These are phyloP conservation scores for Abrostola tripartita DNA, from an alignment of 2,888 invertebrate species.

Conservation along the genomic window DNA sequence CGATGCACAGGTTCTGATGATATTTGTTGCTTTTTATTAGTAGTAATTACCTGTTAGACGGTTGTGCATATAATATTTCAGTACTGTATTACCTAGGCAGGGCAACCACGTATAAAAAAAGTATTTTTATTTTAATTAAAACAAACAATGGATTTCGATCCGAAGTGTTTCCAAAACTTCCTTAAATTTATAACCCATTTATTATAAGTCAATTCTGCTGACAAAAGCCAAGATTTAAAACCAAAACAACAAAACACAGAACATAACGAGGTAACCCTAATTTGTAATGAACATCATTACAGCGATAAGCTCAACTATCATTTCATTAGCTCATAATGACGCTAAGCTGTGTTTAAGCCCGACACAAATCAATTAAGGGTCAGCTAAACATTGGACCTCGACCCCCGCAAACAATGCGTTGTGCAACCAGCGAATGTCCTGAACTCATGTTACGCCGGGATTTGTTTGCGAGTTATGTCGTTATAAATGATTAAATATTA, in stretches of 20 bases:
- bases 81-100: too few species aligned
- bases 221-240: neutral
- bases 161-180: too few species aligned
- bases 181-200: too few species aligned
- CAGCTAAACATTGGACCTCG: conserved; percentile 68
- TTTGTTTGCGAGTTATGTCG: conserved; percentile 11
- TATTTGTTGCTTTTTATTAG: too few species aligned
- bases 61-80: too few species aligned
- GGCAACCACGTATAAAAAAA: too few species aligned
- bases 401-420: conserved; percentile 75
- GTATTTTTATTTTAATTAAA: too few species aligned
- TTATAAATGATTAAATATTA: neutral
- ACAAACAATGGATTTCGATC: too few species aligned
- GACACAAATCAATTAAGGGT: conserved; percentile 76
- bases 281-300: conserved; percentile 43
- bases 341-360: conserved; percentile 63
- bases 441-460: conserved; percentile 5
- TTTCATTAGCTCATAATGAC: conserved; percentile 60
- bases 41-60: too few species aligned
- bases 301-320: conserved; percentile 53
- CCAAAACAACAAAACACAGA: neutral
- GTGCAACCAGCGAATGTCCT: conserved; percentile 55
- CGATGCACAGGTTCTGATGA: too few species aligned
- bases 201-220: too few species aligned
- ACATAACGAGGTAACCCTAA: conserved; percentile 35